Base-by-base conservation (phyloP, 1,140 invertebrate species). In the Batillaria attramentaria region DNA sequence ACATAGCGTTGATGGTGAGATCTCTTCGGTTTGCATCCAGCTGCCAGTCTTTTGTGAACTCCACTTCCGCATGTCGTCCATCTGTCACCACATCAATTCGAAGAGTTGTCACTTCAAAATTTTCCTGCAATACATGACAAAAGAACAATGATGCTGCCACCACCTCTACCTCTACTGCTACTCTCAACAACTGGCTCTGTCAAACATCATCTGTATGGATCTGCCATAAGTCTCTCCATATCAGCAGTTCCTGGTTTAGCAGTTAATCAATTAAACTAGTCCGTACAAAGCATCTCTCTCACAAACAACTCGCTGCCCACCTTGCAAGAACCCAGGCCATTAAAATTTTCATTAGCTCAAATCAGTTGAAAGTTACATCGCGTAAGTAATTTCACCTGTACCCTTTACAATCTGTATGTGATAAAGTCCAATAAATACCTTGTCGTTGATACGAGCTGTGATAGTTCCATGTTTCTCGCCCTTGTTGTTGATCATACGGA, bases 1-100 rank as follows among this genome's bases (percentile, higher is more conserved):
- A 99, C 96, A 99, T 97, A 1, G 98, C 98, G 93, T 99, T 99
- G 54, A 99, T 96, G 0, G 99, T 99, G 1, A 99, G 92, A 92
- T 99, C 99, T 87, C 99, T 92, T 84, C 99, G 93, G 89, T 95
- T 96, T 1, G 98, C 97, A 94, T 99, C 99, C 66, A 97, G 88
- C 86, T 95, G 93, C 98, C 98, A 99, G 90, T 99, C 95, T 70
- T 93, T 97, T 10, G 97, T 99, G 89, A 97, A 99, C 86, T 95
- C 91, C 31, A 99, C 97, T 90, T 98, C 94, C 41, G 98, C 98
- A 92, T 97, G 97, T 69, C 99, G 92, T 0, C 99, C 99, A 93
- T 99, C 96, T 3, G 97, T 99, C 60, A 93, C 86, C 33, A 96
- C 93, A 92, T 99, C 99, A 78, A 99, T 95, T 88, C 98, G 93